Evolutionary conservation across 2,113 vertebrate species (phyloP).

Genomic region (Arothron firmamentum): DNA sequence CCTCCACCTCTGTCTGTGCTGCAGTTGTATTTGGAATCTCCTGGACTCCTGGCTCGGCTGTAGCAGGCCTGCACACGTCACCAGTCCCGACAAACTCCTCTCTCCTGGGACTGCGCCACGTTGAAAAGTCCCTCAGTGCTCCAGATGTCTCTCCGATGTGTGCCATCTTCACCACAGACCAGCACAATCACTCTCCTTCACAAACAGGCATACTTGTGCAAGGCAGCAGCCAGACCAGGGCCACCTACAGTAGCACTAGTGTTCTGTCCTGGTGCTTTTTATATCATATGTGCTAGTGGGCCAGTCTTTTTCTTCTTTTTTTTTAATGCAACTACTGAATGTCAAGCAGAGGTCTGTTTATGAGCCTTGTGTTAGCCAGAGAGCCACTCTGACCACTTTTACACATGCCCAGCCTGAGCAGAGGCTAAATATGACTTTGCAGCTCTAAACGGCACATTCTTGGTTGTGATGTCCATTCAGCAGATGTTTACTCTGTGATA

Average conservation of each 20-base stretch:
- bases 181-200: slow-evolving; percentile 25
- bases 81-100: too few relatives aligned
- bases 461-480: neutral
- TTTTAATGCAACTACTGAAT: slow-evolving; percentile 18
- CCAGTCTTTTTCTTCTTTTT: slow-evolving; percentile 11
- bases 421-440: slow-evolving; percentile 25
- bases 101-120: slow-evolving; percentile 12
- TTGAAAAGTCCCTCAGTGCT: slow-evolving; percentile 60
- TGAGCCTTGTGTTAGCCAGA: slow-evolving; percentile 26
- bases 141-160: slow-evolving; percentile 46
- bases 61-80: too few relatives aligned
- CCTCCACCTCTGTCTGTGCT: neutral
- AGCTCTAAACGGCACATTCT: neutral
- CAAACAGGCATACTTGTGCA: slow-evolving; percentile 12
- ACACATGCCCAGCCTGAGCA: slow-evolving; percentile 18
- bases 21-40: neutral
- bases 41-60: too few relatives aligned
- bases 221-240: slow-evolving; percentile 17
- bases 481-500: slow-evolving; percentile 1
- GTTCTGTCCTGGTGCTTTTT: slow-evolving; percentile 56
- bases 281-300: slow-evolving; percentile 59
- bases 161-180: slow-evolving; percentile 40
- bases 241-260: slow-evolving; percentile 51
- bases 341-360: slow-evolving; percentile 33
- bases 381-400: slow-evolving; percentile 28